A percentile compares a stretch with the other conserved stretches of the same genome.
These are phyloP conservation scores for roundworm (Caenorhabditis elegans) DNA, from an alignment of 1,140 invertebrate species.

Conservation along the genomic window WBcel235 BX284606.5:10128501-10129000, in stretches of 20 bases:
- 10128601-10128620: slow-evolving; percentile 27
- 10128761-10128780: neutral
- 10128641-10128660: too few species aligned
- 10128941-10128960: slow-evolving; percentile 41
- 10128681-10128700: neutral
- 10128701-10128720: neutral
- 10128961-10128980: slow-evolving; percentile 45
- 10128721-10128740: slow-evolving; percentile 1
- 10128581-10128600: neutral
- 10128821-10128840: neutral
- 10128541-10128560: neutral
- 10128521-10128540: slow-evolving; percentile 11
- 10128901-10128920: neutral
- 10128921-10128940: slow-evolving; percentile 42
- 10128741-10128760: neutral
- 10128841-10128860: neutral
- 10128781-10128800: neutral
- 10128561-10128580: neutral
- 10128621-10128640: slow-evolving; percentile 11
- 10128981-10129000: slow-evolving; percentile 26
- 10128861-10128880: neutral
- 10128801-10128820: neutral
- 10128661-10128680: neutral
- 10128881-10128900: neutral
- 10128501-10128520: slow-evolving; percentile 8